Evolutionary conservation across 2,113 vertebrate species (phyloP), one percentile per base, ranked within the genome.

Genomic region (Anarhynchus alexandrinus): DNA sequence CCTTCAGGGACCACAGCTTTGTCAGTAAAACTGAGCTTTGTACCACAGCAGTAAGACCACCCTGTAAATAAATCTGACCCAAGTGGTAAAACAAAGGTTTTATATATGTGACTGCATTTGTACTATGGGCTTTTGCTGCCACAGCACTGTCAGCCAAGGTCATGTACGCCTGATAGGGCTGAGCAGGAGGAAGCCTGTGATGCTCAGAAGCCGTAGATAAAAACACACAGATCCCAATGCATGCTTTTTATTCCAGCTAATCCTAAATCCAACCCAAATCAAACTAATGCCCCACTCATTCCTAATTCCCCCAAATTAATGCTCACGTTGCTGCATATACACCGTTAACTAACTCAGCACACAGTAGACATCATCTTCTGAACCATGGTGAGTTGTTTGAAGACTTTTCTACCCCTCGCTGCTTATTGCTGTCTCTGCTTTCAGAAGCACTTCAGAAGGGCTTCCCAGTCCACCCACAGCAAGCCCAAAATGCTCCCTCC

Each of bases 101-200:
- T 42, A 11, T 38, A 15, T 2, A 0, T 59, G 19, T 89, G 51
- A 13, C 34, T 69, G 64, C 22, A 17, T 54, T 27, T 73, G 25
- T 58, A 10, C 52, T 40, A 4, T 6, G 22, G 34, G 32, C 36
- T 64, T 71, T 62, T 82, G 26, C 65, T 82, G 73, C 57, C 90
- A 11, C 9, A 78, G 11, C 67, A 14, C 3, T 29, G 34, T 29
- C 78, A 86, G 45, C 30, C 45, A 20, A 7, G 2, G 38, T 49
- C 0, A 0, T 4, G 3, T 25, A 36, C 0, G 0, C 17, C 34
- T 2, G 0, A 27, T 27, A 2, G 0, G n/a, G 17, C 66, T 57
- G 93, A 66, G 45, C 69, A 78, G 47, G 72, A 69, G 51, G 36
- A 78, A 78, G 13, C 15, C 51, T 74, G 47, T 59, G 57, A 16